These are phyloP conservation scores for Litocranius walleri DNA, from an alignment of 2,113 vertebrate genomes.

Conservation along the genomic window DNA sequence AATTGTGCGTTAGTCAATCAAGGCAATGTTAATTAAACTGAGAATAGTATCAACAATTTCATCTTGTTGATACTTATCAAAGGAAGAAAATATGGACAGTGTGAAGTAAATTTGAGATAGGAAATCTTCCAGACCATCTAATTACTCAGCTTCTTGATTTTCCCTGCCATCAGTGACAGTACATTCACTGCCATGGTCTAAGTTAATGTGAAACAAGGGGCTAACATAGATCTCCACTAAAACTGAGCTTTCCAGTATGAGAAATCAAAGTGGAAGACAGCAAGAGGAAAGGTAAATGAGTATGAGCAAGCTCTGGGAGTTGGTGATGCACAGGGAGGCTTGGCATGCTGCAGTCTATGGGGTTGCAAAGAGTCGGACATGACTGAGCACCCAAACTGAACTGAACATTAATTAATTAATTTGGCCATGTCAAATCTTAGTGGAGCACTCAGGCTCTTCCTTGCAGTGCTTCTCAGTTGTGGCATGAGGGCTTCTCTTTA, in stretches of 20 bases:
- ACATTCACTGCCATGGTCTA: neutral
- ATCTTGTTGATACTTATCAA: neutral
- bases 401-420: neutral
- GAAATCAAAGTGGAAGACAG: neutral
- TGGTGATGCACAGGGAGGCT: no score
- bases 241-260: neutral
- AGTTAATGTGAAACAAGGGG: neutral
- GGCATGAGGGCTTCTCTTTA: neutral
- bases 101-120: neutral
- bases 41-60: neutral
- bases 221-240: neutral
- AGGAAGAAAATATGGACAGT: neutral
- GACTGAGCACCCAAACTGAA: neutral
- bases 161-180: neutral
- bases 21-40: slow-evolving; percentile 23
- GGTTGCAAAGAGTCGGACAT: no score
- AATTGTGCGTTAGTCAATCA: neutral
- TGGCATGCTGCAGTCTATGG: no score
- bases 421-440: neutral
- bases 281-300: neutral
- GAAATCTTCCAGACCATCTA: neutral
- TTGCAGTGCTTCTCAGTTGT: neutral
- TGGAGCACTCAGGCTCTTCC: neutral
- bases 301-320: no score
- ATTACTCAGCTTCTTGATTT: neutral